A percentile compares a stretch with the other conserved stretches of the same genome.
Evolutionary conservation across 2,113 vertebrate species (phyloP).

Genomic region (Calyptommatus sinebrachiatus): DNA sequence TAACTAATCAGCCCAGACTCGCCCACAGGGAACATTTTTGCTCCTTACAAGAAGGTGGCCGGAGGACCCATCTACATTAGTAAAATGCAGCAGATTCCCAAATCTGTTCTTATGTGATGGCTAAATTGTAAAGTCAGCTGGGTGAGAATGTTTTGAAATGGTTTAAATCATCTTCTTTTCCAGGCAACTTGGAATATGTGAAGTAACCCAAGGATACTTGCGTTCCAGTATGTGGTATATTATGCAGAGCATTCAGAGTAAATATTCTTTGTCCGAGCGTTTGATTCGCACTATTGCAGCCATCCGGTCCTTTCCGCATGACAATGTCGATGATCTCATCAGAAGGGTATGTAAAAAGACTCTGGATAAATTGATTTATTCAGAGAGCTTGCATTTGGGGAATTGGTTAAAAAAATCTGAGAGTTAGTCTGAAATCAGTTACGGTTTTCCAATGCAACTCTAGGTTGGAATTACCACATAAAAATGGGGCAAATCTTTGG

Average conservation of each 20-base stretch:
- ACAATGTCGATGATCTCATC: slow-evolving; percentile 95
- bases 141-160: no score
- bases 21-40: no score
- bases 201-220: slow-evolving; percentile 37
- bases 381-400: neutral
- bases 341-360: slow-evolving; percentile 76
- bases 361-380: neutral
- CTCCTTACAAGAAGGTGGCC: no score
- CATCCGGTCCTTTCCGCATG: slow-evolving; percentile 93
- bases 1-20: no score
- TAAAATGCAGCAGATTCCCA: neutral
- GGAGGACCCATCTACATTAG: neutral
- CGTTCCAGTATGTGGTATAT: slow-evolving; percentile 82
- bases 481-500: no score
- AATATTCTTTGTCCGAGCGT: slow-evolving; percentile 93
- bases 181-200: slow-evolving; percentile 66
- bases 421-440: neutral
- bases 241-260: slow-evolving; percentile 97
- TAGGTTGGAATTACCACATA: neutral
- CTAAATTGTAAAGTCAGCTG: neutral
- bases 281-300: slow-evolving; percentile 95
- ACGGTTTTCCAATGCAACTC: neutral
- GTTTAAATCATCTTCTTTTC: slow-evolving; percentile 6
- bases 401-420: neutral
- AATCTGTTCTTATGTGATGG: neutral